Evolutionary conservation across 1,140 invertebrate genomes (phyloP).

Genomic region (Sarcophaga bullata): DNA sequence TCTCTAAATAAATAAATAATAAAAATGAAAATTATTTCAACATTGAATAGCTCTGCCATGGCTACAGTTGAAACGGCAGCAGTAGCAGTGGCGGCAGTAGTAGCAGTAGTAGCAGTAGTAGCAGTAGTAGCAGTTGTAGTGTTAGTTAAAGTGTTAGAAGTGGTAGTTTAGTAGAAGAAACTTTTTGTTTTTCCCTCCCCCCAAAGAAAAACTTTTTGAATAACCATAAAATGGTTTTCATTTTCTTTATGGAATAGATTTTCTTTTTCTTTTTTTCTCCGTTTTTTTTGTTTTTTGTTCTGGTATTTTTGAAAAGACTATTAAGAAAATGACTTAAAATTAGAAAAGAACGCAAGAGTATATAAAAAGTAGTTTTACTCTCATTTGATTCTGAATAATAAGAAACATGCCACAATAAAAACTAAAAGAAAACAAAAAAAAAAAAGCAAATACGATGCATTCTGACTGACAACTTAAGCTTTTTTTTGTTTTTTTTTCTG

Average conservation of each 20-base stretch:
- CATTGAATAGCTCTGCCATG: not conserved
- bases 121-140: not conserved
- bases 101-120: not conserved
- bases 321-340: constrained; percentile 10
- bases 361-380: constrained; percentile 28
- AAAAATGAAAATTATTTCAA: not conserved
- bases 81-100: not conserved
- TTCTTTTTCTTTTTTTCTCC: no score
- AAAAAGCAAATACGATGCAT: constrained; percentile 14
- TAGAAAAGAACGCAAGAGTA: not conserved
- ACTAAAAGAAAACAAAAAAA: not conserved
- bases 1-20: not conserved
- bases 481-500: not conserved
- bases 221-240: not conserved
- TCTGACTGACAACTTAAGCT: constrained; percentile 7
- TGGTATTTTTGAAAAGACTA: constrained; percentile 19
- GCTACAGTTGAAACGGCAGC: not conserved
- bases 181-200: not conserved
- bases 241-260: not conserved
- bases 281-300: no score
- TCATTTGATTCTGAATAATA: constrained; percentile 24
- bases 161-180: not conserved
- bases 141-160: not conserved
- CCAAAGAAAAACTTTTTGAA: not conserved
- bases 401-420: not conserved